Conservation (phyloP, 2,888 invertebrate species). For the Homarus gammarus region DNA sequence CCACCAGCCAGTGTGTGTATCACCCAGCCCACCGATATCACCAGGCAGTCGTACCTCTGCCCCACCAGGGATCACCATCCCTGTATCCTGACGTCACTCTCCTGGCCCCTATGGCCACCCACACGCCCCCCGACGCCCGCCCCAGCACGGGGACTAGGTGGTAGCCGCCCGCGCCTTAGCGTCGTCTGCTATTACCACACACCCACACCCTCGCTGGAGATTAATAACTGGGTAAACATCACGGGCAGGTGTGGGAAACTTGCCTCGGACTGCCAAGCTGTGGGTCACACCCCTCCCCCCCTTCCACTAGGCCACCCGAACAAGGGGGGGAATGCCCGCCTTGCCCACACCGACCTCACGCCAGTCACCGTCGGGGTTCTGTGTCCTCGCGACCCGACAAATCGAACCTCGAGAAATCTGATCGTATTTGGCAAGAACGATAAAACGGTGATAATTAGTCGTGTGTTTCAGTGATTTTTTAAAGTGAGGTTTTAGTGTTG, state of each 20-base stretch:
- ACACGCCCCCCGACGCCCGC: not conserved
- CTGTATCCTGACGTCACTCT: slow-evolving; percentile 14
- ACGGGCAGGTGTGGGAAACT: slow-evolving; percentile 2
- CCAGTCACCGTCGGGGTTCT: not conserved
- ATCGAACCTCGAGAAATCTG: not conserved
- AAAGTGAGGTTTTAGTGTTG: not conserved
- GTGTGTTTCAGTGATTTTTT: not conserved
- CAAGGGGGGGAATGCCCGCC: not conserved
- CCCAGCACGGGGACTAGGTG: not conserved
- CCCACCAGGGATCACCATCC: slow-evolving; percentile 27
- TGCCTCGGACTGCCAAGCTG: slow-evolving; percentile 12
- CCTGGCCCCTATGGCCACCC: slow-evolving; percentile 14
- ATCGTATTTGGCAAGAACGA: not conserved
- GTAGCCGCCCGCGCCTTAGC: not conserved
- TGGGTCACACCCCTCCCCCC: slow-evolving; percentile 2
- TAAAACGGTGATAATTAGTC: not conserved
- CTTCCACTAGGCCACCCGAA: not conserved
- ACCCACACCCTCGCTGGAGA: not conserved
- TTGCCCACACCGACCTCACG: not conserved
- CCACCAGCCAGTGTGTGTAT: slow-evolving; percentile 18
- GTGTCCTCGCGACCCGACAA: not conserved
- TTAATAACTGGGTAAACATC: slow-evolving; percentile 20
- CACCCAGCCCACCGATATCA: slow-evolving; percentile 11
- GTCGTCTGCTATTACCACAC: not conserved
- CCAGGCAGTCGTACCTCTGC: not conserved